Conservation (phyloP, 1,140 invertebrate genomes). For the Drosophila jambulina region DNA sequence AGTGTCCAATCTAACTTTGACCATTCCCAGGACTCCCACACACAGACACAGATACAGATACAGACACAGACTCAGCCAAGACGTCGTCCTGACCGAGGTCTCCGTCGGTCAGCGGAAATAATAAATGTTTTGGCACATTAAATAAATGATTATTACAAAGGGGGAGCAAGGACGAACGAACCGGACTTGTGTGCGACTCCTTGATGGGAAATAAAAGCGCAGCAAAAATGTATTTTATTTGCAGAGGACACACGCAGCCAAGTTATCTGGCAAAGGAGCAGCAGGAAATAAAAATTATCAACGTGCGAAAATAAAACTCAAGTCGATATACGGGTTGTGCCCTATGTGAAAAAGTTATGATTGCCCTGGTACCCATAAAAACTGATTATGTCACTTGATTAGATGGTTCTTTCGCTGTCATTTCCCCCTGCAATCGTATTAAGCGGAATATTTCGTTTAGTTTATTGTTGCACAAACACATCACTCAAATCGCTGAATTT, state of each 20-base stretch:
- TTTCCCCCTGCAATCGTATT: conserved; percentile 46
- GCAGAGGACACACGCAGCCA: conserved; percentile 37
- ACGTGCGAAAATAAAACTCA: conserved; percentile 73
- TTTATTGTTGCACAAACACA: conserved; percentile 55
- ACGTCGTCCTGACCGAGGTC: conserved; percentile 5
- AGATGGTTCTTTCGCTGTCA: conserved; percentile 50
- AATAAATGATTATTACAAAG: conserved; percentile 79
- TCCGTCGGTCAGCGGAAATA: conserved; percentile 64
- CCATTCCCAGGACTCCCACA: conserved; percentile 53
- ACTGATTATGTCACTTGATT: conserved; percentile 77
- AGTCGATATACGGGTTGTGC: conserved; percentile 22
- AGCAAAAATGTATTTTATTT: conserved; percentile 74
- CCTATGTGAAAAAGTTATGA: conserved; percentile 66
- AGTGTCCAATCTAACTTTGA: conserved; percentile 82
- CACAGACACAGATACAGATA: neutral
- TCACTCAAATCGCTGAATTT: conserved; percentile 71
- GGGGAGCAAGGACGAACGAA: conserved; percentile 11
- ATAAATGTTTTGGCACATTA: conserved; percentile 76
- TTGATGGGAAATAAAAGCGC: conserved; percentile 70
- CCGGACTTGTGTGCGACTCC: conserved; percentile 9
- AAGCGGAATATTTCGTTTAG: conserved; percentile 42
- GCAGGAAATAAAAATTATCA: conserved; percentile 79
- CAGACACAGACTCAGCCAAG: neutral
- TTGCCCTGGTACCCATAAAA: conserved; percentile 67
- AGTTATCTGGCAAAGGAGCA: conserved; percentile 36